Evolutionary conservation across 2,797 vertebrate genomes (phyloP), one percentile per base, ranked within the genome.

Genomic region (Characodon lateralis): DNA sequence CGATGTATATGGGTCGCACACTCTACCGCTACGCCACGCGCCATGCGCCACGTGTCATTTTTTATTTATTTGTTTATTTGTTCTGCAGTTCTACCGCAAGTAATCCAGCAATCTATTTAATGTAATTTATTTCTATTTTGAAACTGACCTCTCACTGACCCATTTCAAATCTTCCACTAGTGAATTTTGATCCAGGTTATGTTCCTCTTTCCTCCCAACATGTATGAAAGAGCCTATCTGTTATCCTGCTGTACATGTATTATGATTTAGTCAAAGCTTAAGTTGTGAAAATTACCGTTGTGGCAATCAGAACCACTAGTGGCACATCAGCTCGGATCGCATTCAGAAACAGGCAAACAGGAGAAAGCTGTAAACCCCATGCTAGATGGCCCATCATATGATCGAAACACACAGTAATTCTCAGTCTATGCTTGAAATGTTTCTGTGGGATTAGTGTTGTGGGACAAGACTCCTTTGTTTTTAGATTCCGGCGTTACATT

Each of bases 391-490:
- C 78, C 74, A 77, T 92, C 92, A 93, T 92, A 94, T 93, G 92
- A 89, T 80, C 84, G 83, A 87, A 92, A 89, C 83, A 86, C 88
- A 84, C 86, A 90, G 87, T 89, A 90, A 94, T 90, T 93, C 91
- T 77, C 75, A 59, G 83, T 90, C 88, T 55, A 73, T 56, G 76
- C 83, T 83, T 85, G 55, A 89, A 93, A 89, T 73, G 85, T 85
- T 88, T 86, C 86, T 89, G 84, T 83, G 80, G 87, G 89, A 94
- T 94, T 91, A 93, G 82, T 83, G 82, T 85, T 84, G 83, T 89
- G 82, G 78, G 89, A 94, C 93, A 93, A 92, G 83, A 89, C 84
- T 74, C 86, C 83, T 92, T 94, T 93, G 89, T 92, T 94, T 63
- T 89, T 85, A 76, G 81, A 80, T 87, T 89, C 89, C 55, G 73